Base-by-base conservation (phyloP, 64 coral and sea anemone species). In the Montipora foliosa region DNA sequence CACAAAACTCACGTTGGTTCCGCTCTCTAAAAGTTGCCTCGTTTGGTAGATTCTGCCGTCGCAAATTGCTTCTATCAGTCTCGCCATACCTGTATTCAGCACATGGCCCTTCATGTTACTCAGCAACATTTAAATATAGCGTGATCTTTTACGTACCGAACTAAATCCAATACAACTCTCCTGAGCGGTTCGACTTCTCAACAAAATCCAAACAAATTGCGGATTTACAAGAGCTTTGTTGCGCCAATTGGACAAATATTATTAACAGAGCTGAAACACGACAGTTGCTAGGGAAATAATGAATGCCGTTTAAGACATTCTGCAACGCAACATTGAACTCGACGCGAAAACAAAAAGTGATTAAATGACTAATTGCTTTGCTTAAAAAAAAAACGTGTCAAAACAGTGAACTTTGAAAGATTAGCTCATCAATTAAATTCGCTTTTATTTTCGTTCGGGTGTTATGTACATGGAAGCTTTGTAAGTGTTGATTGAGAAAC, bases 41-140 rank as follows among this genome's bases (percentile, higher is more conserved):
- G 98, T 99, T 79, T 99, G 95, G 49, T 96, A 99, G 70, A 99
- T 92, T 89, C 98, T 85, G 3, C 84, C 91, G 46, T 90, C 52
- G 22, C 50, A 92, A 68, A 99, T 99, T 4, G 98, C 95, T 86
- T 99, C 98, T 22, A 81, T 85, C 10, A 99, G 92, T 44, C 95
- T 85, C 7, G 48, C 49, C 60, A 75, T 89, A 9, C 89, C 79
- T 15, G 82, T 64, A 16, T 20, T 94, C 15, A 70, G 16, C 11
- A 51, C 10, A 67, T 19, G 19, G 2, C 25, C 57, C 49, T 91
- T 94, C 95, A 96, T 96, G 37, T 29, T 79, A 78, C 15, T 1
- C 44, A 78, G 13, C 15, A 50, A 78, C 11, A 49, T 4, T 49
- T 82, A 14, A 80, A 47, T 17, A 29, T 77, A 64, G 19, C 64